phyloP scores from a whole-genome alignment of 2,797 vertebrate species.

The Ctenosaura bakeri region DNA sequence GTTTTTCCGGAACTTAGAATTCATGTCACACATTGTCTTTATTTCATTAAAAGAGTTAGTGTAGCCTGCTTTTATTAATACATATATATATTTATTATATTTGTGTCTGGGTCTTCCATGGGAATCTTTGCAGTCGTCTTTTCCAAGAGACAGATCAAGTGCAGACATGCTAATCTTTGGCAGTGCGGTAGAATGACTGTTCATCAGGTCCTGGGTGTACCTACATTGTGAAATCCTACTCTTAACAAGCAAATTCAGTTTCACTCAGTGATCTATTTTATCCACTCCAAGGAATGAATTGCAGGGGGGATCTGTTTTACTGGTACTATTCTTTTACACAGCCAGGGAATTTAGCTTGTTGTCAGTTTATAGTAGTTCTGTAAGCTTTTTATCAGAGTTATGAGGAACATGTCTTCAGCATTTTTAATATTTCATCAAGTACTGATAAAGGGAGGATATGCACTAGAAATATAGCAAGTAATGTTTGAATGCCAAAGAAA shows the following conservation, averaged over 20 bases:
- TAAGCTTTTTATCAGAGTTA: conserved; percentile 52
- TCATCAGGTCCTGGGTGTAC: conserved; percentile 48
- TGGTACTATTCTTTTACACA: conserved; percentile 32
- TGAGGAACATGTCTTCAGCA: conserved; percentile 63
- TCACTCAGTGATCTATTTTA: conserved; percentile 17
- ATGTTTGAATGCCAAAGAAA: conserved; percentile 45
- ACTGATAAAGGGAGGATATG: conserved; percentile 58
- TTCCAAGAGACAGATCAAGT: background rate
- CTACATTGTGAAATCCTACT: conserved; percentile 48
- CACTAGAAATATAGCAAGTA: conserved; percentile 57
- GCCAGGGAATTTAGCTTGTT: conserved; percentile 59
- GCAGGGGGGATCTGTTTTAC: conserved; percentile 41
- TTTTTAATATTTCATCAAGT: conserved; percentile 73
- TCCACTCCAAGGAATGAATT: conserved; percentile 51
- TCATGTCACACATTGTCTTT: background rate
- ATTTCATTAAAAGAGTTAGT: conserved; percentile 61
- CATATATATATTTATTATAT: background rate
- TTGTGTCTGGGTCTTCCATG: background rate
- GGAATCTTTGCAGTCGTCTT: background rate
- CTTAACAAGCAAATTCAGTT: conserved; percentile 69
- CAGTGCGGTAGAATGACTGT: background rate
- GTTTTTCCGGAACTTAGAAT: conserved; percentile 29
- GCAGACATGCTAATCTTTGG: background rate
- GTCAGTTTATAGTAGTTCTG: conserved; percentile 58
- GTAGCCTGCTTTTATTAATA: conserved; percentile 27